A percentile compares a stretch with the other conserved stretches of the same genome.
These are phyloP conservation scores for Ophion ventricosus DNA, from an alignment of 2,888 invertebrate genomes.

Conservation along the genomic window DNA sequence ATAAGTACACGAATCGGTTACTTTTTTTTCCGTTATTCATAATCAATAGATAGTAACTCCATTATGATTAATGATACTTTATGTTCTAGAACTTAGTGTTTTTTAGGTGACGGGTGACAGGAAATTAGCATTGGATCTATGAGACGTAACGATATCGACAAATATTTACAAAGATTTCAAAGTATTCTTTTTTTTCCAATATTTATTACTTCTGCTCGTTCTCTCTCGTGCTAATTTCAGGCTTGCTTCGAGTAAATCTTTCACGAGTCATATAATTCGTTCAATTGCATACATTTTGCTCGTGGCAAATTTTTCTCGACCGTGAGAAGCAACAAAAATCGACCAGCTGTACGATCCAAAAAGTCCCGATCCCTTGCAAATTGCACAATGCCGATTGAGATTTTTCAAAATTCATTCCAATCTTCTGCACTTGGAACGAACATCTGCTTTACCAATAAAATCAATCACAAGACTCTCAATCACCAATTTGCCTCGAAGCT, in stretches of 20 bases:
- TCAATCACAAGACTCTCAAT: not conserved
- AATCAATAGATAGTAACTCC: constrained; percentile 66
- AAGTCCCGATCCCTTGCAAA: not conserved
- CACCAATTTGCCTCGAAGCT: not conserved
- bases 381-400: not conserved
- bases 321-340: not conserved
- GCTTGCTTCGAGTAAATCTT: constrained; percentile 4
- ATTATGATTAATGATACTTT: constrained; percentile 60
- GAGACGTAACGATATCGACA: constrained; percentile 40
- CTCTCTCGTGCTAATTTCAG: not conserved
- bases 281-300: not conserved
- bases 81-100: constrained; percentile 51
- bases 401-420: not conserved
- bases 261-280: not conserved
- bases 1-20: constrained; percentile 68
- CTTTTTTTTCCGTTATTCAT: constrained; percentile 60
- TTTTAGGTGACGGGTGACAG: constrained; percentile 47
- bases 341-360: not conserved
- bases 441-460: not conserved
- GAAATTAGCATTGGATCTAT: constrained; percentile 42
- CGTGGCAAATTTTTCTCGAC: not conserved
- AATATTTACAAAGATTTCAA: constrained; percentile 56
- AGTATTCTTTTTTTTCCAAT: constrained; percentile 15
- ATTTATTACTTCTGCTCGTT: not conserved
- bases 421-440: not conserved